phyloP scores from a whole-genome alignment of 2,888 invertebrate genomes.

The Salticus scenicus region DNA sequence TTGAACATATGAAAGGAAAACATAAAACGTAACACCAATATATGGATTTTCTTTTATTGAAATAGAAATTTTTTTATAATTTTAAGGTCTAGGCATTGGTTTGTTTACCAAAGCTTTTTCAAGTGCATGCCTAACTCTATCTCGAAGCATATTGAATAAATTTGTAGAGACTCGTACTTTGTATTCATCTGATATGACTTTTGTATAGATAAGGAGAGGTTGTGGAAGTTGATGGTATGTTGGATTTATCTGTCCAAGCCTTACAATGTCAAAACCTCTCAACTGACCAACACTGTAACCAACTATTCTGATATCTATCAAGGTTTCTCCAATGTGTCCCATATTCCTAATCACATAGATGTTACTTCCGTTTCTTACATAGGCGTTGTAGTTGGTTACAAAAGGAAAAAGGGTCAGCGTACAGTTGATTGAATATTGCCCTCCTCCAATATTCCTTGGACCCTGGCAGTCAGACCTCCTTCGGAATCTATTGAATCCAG shows the following conservation, averaged over 20 bases:
- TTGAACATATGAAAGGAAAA: too few relatives aligned
- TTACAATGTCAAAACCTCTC: conserved; percentile 20
- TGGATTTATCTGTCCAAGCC: conserved; percentile 32
- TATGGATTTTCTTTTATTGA: too few relatives aligned
- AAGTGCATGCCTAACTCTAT: conserved; percentile 27
- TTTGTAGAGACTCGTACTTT: conserved; percentile 25
- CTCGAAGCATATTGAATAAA: conserved; percentile 31
- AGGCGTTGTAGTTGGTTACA: conserved; percentile 14
- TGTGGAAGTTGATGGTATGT: conserved; percentile 26
- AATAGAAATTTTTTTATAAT: background rate
- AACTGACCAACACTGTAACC: conserved; percentile 34
- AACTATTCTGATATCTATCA: conserved; percentile 18
- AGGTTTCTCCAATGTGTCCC: conserved; percentile 31
- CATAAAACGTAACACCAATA: too few relatives aligned
- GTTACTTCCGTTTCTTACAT: conserved; percentile 29
- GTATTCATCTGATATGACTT: conserved; percentile 33
- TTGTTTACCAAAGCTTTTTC: conserved; percentile 25
- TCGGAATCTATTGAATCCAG: conserved; percentile 28
- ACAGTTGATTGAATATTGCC: conserved; percentile 48
- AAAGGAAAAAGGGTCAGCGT: conserved; percentile 35
- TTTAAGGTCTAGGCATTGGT: conserved; percentile 51
- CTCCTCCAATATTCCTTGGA: conserved; percentile 25
- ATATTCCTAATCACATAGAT: background rate
- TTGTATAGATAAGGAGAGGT: conserved; percentile 27
- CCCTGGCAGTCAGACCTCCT: conserved; percentile 38